Percentiles rank a stretch among this genome's conserved stretches.
Evolutionary conservation across 2,113 vertebrate species (phyloP).

Genomic region (Ifrita kowaldi): DNA sequence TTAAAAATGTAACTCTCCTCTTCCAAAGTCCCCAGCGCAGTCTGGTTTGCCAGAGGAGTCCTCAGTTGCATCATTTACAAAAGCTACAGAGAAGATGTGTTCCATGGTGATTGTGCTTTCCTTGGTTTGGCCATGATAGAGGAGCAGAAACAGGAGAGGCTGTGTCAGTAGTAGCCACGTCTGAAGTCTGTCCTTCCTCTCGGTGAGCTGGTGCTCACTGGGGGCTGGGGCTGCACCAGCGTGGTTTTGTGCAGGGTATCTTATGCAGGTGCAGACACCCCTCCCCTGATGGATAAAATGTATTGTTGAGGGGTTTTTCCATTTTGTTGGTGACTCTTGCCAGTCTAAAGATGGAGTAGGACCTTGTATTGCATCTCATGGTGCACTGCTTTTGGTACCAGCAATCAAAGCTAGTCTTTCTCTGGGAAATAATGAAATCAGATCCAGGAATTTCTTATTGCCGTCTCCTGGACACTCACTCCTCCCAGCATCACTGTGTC

Average conservation of each 20-base stretch:
- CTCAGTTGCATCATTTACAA: background rate
- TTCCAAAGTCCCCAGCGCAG: accelerated
- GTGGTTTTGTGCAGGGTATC: background rate
- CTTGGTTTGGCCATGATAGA: background rate
- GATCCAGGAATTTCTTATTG: background rate
- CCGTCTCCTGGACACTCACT: background rate
- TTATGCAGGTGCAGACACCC: background rate
- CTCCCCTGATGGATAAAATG: background rate
- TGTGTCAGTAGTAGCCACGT: accelerated
- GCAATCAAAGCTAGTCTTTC: background rate
- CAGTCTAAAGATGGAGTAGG: background rate
- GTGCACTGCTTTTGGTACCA: background rate
- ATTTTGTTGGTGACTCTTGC: background rate
- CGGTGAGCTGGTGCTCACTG: accelerated
- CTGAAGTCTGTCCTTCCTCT: background rate
- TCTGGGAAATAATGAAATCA: background rate
- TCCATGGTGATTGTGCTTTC: background rate
- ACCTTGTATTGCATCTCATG: accelerated
- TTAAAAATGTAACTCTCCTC: background rate
- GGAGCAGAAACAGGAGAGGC: background rate
- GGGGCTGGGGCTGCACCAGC: background rate
- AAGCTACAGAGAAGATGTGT: background rate
- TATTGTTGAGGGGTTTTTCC: background rate
- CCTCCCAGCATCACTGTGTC: background rate
- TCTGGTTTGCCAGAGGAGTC: background rate